Evolutionary conservation across 92 coral and sea anemone genomes (phyloP).

Genomic region (Pocillopora grandis): DNA sequence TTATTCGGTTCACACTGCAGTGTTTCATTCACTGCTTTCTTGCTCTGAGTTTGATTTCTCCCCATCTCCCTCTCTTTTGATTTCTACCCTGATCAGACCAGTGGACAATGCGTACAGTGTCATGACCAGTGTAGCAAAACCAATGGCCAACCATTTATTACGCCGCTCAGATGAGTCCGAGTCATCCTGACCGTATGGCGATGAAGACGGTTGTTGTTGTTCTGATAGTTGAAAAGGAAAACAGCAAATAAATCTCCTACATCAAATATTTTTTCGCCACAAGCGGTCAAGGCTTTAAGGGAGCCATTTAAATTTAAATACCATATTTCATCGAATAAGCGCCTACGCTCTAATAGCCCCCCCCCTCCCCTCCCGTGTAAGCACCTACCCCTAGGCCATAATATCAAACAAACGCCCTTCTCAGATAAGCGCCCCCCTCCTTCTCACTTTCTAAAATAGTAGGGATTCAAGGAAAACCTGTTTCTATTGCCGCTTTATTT

Average conservation of each 20-base stretch:
- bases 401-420: too few species aligned
- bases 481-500: too few species aligned
- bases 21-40: conserved; percentile 32
- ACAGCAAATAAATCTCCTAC: neutral
- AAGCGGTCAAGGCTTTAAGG: too few species aligned
- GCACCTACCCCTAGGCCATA: too few species aligned
- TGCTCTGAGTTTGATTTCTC: conserved; percentile 12
- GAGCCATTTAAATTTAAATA: too few species aligned
- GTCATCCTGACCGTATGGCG: conserved; percentile 47
- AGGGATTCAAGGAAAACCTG: too few species aligned
- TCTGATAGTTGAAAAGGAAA: conserved; percentile 17
- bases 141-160: conserved; percentile 54
- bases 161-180: conserved; percentile 44
- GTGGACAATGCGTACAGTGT: conserved; percentile 60
- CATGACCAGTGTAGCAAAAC: conserved; percentile 58
- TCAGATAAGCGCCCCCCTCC: too few species aligned
- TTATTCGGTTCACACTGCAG: neutral
- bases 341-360: too few species aligned
- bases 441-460: too few species aligned
- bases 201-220: conserved; percentile 40
- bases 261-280: too few species aligned
- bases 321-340: too few species aligned
- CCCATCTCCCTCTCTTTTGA: conserved; percentile 7
- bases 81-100: conserved; percentile 46
- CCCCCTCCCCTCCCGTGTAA: too few species aligned